Conservation (phyloP, 2,888 invertebrate genomes). For the Dynastes maya region DNA sequence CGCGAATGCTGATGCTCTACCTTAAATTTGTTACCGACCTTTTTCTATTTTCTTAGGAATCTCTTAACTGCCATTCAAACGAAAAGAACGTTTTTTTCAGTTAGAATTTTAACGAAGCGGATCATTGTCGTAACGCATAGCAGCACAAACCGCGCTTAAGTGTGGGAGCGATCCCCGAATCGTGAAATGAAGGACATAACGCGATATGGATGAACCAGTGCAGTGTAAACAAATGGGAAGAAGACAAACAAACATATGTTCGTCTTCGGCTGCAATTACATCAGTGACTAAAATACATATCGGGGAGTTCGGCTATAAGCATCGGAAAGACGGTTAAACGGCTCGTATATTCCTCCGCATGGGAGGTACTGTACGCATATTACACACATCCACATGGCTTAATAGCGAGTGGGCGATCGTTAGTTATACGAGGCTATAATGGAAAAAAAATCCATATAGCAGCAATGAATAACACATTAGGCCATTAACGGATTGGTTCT, state of each 20-base stretch:
- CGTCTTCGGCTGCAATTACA: constrained; percentile 47
- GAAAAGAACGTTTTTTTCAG: not conserved
- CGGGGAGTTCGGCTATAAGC: constrained; percentile 11
- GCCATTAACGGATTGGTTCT: constrained; percentile 16
- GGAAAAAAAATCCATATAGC: constrained; percentile 11
- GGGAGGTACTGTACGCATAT: constrained; percentile 5
- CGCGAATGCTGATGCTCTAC: too few relatives aligned
- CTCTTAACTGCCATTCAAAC: not conserved
- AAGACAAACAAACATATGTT: constrained; percentile 44
- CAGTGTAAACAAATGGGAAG: constrained; percentile 41
- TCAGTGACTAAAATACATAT: constrained; percentile 48
- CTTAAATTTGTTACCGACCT: not conserved
- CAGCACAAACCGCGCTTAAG: constrained; percentile 26
- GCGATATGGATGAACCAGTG: constrained; percentile 36
- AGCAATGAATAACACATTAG: constrained; percentile 32
- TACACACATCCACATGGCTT: not conserved
- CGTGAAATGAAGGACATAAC: constrained; percentile 28
- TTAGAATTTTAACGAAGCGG: constrained; percentile 23
- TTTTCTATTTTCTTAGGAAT: not conserved
- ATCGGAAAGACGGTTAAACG: constrained; percentile 29
- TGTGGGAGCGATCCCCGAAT: constrained; percentile 36
- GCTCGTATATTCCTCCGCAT: not conserved
- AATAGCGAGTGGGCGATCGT: constrained; percentile 31
- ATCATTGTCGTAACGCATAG: constrained; percentile 12
- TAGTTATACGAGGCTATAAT: not conserved